Evolutionary conservation across 2,888 invertebrate genomes (phyloP), one percentile per base, ranked within the genome.

Genomic region (Crossocerus cetratus): DNA sequence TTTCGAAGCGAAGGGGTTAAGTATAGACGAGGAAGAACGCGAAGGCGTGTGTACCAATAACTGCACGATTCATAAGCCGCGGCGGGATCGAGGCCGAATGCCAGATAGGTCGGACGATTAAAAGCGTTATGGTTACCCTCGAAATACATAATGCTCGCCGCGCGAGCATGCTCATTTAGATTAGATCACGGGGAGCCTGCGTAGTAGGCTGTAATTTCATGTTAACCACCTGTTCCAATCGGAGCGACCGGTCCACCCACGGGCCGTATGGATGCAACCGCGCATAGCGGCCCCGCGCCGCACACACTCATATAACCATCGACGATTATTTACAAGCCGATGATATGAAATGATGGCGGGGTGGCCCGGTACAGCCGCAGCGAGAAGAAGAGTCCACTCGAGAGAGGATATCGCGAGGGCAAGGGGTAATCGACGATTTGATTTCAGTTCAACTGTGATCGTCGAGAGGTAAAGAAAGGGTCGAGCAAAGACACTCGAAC

Each of bases 191-290:
- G 61, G 58, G 54, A 43, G n/a, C 44, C 2, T 54, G 49, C 11
- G n/a, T 22, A 32, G n/a, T 22, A 32, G 16, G 16, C 16, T 16
- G 54, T 60, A 62, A 70, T 76, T 75, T 75, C 57, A 64, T 62
- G 45, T 61, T 70, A 70, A 75, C 71, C 77, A 80, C 77, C 74
- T 74, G 77, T 69, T 71, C 59, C 69, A 65, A 55, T 58, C 69
- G 60, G 43, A 11, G 21, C 60, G 71, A 80, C 82, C 76, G 79
- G 80, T 80, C 76, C 82, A 79, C 80, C 82, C 68, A 81, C 81
- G 68, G 55, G 13, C 22, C 20, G 22, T 55, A 49, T 42, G 32
- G 55, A 43, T 23, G 53, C 63, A 45, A 21, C 16, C 57, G 55
- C 55, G 56, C 60, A 21, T 62, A 49, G 14, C n/a, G 14, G 16